phyloP scores from a whole-genome alignment of 2,888 invertebrate genomes.

The Pogonocherus hispidulus region DNA sequence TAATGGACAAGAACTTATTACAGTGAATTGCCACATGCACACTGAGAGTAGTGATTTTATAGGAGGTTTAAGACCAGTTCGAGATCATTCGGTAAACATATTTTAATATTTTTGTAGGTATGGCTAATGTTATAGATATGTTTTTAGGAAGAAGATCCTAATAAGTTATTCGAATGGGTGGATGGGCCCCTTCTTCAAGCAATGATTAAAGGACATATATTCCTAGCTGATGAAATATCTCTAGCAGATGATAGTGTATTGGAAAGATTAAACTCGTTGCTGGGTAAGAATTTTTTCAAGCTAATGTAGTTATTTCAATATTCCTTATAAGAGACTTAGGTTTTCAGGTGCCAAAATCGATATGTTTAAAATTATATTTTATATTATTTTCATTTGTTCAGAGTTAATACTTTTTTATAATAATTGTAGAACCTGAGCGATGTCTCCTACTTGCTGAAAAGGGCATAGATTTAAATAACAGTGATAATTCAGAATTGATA shows the following conservation, averaged over 20 bases:
- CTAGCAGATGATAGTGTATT: slow-evolving; percentile 98
- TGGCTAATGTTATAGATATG: too few relatives aligned
- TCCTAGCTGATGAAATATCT: slow-evolving; percentile 98
- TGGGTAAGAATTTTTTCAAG: slow-evolving; percentile 71
- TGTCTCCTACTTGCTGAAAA: slow-evolving; percentile 93
- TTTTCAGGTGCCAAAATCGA: too few relatives aligned
- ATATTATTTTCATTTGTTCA: too few relatives aligned
- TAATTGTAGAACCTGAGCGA: slow-evolving; percentile 84
- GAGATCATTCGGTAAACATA: slow-evolving; percentile 70
- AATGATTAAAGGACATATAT: slow-evolving; percentile 89
- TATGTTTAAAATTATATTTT: too few relatives aligned
- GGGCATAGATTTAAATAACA: slow-evolving; percentile 75
- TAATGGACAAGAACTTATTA: slow-evolving; percentile 76
- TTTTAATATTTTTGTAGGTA: too few relatives aligned
- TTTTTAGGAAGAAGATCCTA: slow-evolving; percentile 57
- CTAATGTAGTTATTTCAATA: too few relatives aligned
- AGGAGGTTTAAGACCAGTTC: slow-evolving; percentile 92
- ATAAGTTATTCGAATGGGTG: slow-evolving; percentile 93
- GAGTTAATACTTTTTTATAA: too few relatives aligned
- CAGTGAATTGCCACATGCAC: slow-evolving; percentile 98
- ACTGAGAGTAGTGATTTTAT: slow-evolving; percentile 98
- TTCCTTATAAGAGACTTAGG: too few relatives aligned
- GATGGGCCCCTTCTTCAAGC: slow-evolving; percentile 95
- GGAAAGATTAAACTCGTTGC: slow-evolving; percentile 95
- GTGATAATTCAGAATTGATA: slow-evolving; percentile 72